These are phyloP conservation scores for Picus viridis DNA, from an alignment of 2,797 vertebrate genomes.

Conservation along the genomic window DNA sequence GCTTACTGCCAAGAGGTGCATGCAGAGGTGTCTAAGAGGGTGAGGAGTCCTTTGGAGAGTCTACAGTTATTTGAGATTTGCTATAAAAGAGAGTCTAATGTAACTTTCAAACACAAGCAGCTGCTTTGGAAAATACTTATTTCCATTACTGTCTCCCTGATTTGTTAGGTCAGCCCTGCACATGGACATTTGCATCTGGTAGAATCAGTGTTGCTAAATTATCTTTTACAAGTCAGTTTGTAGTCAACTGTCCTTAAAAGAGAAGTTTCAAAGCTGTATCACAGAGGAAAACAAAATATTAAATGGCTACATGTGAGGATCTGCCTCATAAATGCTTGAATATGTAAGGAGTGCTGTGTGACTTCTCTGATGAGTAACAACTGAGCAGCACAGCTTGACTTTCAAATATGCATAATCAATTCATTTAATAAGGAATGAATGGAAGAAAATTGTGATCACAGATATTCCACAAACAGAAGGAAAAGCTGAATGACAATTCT, in stretches of 20 bases:
- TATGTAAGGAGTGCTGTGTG: neutral
- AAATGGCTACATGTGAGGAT: neutral
- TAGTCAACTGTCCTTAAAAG: neutral
- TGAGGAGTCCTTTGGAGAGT: neutral
- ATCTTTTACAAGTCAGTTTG: neutral
- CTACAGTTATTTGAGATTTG: neutral
- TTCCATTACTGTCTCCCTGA: neutral
- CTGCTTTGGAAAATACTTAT: neutral
- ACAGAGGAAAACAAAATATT: constrained; percentile 9
- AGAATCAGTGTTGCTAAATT: neutral
- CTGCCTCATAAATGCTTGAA: constrained; percentile 30
- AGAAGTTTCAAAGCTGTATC: neutral
- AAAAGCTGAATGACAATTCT: constrained; percentile 50
- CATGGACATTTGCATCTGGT: accelerated
- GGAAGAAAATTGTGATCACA: constrained; percentile 40
- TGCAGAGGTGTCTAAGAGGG: neutral
- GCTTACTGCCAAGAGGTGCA: neutral
- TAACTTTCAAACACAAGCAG: neutral
- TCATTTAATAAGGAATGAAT: constrained; percentile 65
- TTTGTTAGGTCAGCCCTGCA: neutral
- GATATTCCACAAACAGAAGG: constrained; percentile 58
- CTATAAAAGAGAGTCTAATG: neutral
- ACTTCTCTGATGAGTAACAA: constrained; percentile 53
- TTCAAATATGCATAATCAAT: constrained; percentile 66
- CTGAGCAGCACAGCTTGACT: constrained; percentile 53